These are phyloP conservation scores for Lasioglossum marginatum DNA, from an alignment of 2,888 invertebrate genomes.

Conservation along the genomic window DNA sequence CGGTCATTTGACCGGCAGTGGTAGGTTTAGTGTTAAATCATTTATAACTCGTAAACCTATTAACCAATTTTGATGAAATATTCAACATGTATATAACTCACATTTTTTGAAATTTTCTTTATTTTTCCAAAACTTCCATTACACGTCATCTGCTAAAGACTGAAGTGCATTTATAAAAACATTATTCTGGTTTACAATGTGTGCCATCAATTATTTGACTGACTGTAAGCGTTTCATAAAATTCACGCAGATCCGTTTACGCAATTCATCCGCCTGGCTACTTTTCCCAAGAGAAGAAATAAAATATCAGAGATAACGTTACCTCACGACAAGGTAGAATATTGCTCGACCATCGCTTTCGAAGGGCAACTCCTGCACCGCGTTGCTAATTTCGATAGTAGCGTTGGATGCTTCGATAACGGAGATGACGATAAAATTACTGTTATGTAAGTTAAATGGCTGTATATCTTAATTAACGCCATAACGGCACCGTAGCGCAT, in stretches of 20 bases:
- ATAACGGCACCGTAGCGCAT: neutral
- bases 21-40: no score
- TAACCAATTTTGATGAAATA: no score
- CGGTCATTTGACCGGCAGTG: no score
- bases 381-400: neutral
- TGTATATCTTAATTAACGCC: constrained; percentile 36
- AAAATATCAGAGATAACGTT: neutral
- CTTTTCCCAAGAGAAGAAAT: neutral
- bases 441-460: constrained; percentile 36
- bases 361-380: neutral
- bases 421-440: constrained; percentile 33
- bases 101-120: neutral
- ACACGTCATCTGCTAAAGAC: neutral
- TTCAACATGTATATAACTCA: no score
- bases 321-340: neutral
- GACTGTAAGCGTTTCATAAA: neutral
- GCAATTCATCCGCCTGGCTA: no score
- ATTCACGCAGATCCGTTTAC: no score
- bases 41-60: no score
- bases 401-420: constrained; percentile 22
- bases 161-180: neutral
- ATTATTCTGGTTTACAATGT: neutral
- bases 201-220: neutral
- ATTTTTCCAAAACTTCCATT: neutral
- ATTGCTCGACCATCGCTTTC: neutral